Evolutionary conservation across 2,797 vertebrate genomes (phyloP), one percentile per base, ranked within the genome.

Genomic region (Squalus acanthias): DNA sequence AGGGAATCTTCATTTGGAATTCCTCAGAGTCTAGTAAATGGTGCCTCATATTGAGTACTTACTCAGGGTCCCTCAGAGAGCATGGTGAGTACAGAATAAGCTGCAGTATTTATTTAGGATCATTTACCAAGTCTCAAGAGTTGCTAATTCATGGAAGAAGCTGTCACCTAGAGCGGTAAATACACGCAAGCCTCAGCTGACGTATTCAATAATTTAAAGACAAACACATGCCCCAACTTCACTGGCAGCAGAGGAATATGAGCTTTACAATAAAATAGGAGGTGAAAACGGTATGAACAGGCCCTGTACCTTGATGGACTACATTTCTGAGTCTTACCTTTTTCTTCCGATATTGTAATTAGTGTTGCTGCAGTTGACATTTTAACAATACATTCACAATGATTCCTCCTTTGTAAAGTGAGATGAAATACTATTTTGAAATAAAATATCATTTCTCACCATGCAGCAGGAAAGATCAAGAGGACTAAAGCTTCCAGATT

Each of bases 381-480:
- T 89, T 89, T 60, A 89, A 29, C 87, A 89, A 60, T 89, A 57
- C 26, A 57, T 57, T 89, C 87, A 89, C 87, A 89, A 89, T 89
- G 53, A 22, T 57, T 60, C 53, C 87, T 60, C 26, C 53, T 57
- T 89, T 53, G 24, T 5, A 89, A 89, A 89, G 53, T 26, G 87
- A 33, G 87, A 89, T 24, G 87, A 89, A 89, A 89, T 89, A 26
- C 50, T 89, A 89, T 89, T 89, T 89, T 29, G 53, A 89, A 89
- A 60, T 60, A 53, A 89, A 57, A 89, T 29, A 60, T 89, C 10
- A 89, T 89, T 60, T 89, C 53, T 60, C 87, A 89, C 24, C 53
- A 57, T 89, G 87, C 87, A 89, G 53, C 82, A 24, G 46, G 82
- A 53, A 46, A 87, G 46, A 33, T 79, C 7, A 87, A 53, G 82